phyloP scores from a whole-genome alignment of 53 echinoderm and acorn worm species.

The Luidia sarsii region DNA sequence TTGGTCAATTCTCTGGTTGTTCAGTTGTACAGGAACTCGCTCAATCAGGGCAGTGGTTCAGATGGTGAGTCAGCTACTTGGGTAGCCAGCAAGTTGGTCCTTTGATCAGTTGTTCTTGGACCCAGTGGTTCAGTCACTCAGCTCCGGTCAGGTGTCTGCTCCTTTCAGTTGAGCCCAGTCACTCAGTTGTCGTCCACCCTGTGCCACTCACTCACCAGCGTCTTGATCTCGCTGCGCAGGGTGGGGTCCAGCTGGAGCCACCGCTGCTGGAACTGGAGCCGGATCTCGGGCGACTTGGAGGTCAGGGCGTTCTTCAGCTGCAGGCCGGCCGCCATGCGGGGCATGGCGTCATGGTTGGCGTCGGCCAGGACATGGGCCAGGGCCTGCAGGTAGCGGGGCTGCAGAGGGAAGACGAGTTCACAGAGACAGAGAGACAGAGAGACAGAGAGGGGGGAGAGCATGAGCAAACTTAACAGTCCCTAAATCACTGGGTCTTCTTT shows the following conservation, averaged over 20 bases:
- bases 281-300: conserved; percentile 74
- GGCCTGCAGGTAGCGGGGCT: conserved; percentile 73
- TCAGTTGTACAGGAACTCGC: no score
- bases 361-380: conserved; percentile 73
- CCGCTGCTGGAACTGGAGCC: conserved; percentile 70
- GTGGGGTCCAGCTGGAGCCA: conserved; percentile 64
- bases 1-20: no score
- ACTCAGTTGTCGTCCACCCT: no score
- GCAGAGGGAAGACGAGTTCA: not conserved
- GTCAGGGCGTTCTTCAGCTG: conserved; percentile 95
- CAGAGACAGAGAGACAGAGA: not conserved
- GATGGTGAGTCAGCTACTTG: no score
- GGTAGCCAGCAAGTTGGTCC: no score
- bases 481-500: not conserved
- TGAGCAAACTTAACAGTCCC: not conserved
- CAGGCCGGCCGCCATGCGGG: conserved; percentile 89
- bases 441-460: not conserved
- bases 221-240: conserved; percentile 66
- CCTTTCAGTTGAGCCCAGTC: no score
- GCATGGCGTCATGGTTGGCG: conserved; percentile 60
- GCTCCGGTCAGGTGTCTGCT: no score
- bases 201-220: conserved; percentile 63
- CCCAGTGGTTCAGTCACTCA: no score
- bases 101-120: no score
- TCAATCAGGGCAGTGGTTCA: no score